Conservation (phyloP, 2,888 invertebrate species). For the Tachystola acroxantha region DNA sequence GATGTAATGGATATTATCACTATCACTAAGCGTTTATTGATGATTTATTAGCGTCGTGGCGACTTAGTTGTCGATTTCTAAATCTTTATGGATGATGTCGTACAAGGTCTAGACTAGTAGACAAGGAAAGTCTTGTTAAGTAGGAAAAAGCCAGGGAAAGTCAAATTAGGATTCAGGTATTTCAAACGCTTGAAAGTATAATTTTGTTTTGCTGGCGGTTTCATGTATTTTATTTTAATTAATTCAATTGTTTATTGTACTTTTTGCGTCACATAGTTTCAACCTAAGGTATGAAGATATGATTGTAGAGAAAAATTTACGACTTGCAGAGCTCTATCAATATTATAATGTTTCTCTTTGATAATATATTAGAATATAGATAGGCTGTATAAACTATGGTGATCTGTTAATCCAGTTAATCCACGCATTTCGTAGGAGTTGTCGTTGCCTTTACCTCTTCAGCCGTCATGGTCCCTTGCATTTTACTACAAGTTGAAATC, state of each 20-base stretch:
- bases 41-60: slow-evolving; percentile 12
- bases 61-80: slow-evolving; percentile 8
- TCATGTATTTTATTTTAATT: too few relatives aligned
- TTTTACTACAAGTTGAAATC: background rate
- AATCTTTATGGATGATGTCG: slow-evolving; percentile 13
- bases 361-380: too few relatives aligned
- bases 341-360: too few relatives aligned
- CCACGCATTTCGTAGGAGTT: slow-evolving; percentile 1
- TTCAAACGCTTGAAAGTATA: background rate
- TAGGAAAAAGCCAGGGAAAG: slow-evolving; percentile 5
- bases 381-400: too few relatives aligned
- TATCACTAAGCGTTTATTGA: slow-evolving; percentile 23
- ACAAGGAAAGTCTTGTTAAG: slow-evolving; percentile 4
- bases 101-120: slow-evolving; percentile 1
- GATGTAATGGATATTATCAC: slow-evolving; percentile 41
- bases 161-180: background rate
- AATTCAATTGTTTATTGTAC: too few relatives aligned
- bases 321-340: background rate
- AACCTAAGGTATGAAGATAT: too few relatives aligned
- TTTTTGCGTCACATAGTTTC: too few relatives aligned
- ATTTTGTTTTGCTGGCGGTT: background rate
- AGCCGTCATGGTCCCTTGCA: slow-evolving; percentile 2
- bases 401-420: background rate
- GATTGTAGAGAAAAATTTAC: background rate
- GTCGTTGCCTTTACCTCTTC: too few relatives aligned